These are phyloP conservation scores for Notamacropus eugenii DNA, from an alignment of 2,797 vertebrate species.

Conservation along the genomic window DNA sequence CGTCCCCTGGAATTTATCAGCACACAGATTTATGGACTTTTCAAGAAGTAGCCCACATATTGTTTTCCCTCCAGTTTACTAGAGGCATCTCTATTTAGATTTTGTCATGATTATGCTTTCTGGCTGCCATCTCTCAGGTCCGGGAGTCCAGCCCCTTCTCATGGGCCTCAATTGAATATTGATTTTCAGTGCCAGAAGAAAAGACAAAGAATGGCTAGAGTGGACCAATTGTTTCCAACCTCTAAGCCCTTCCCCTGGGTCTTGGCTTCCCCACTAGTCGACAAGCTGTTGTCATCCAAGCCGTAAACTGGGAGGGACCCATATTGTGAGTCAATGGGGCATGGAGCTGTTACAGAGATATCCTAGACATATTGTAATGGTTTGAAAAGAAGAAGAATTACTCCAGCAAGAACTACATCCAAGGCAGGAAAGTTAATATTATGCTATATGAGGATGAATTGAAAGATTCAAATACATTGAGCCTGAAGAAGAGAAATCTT, in stretches of 20 bases:
- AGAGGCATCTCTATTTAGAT: slow-evolving; percentile 78
- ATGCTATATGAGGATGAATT: neutral
- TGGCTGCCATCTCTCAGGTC: slow-evolving; percentile 1
- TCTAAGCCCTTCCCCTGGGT: neutral
- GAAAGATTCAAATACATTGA: neutral
- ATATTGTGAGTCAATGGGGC: neutral
- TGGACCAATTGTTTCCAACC: slow-evolving; percentile 10
- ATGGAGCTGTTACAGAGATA: neutral
- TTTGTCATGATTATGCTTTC: slow-evolving; percentile 75
- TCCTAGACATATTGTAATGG: neutral
- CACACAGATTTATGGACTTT: slow-evolving; percentile 72
- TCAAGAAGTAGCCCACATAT: neutral
- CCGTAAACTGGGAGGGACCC: neutral
- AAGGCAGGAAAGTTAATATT: neutral
- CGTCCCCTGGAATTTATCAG: slow-evolving; percentile 78
- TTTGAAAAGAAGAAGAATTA: neutral
- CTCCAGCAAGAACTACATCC: neutral
- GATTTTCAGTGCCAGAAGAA: slow-evolving; percentile 25
- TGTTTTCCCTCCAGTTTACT: slow-evolving; percentile 77
- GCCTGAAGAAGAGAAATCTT: neutral
- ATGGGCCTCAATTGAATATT: neutral
- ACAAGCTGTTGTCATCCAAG: neutral
- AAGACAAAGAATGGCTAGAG: neutral
- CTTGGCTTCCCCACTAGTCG: neutral
- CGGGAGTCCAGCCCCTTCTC: neutral